Base-by-base conservation (phyloP, 2,888 invertebrate genomes). In the Dasypolia templi region DNA sequence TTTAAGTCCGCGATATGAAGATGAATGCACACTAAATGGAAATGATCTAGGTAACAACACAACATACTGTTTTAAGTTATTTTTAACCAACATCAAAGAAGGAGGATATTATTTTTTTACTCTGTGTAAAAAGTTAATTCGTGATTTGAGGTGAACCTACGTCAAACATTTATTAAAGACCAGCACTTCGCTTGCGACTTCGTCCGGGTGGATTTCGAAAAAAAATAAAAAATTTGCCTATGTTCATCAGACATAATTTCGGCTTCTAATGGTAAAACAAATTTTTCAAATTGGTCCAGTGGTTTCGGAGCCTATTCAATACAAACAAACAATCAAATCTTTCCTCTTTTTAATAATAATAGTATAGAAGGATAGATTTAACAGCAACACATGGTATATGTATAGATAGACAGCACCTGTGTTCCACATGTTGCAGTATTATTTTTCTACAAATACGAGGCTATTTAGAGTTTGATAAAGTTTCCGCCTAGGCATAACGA, bases 401-500 rank as follows among this genome's bases (percentile, higher is more conserved):
- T 12, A 42, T 29, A 44, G 19, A 71, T 14, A 55, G 4, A 26
- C n/a, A n/a, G 19, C 51, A 32, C 46, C 17, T 51, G 66, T 42
- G 12, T 22, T 59, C 39, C 39, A 53, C 51, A 67, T 59, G 67
- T 77, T 17, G 6, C 35, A 29, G 29, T 53, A 68, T 59, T 17
- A 59, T 32, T 61, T 59, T 64, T 22, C 35, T 58, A 32, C 53
- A 58, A 67, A 64, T 75, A 58, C 39, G 53, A 72, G 53, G 62
- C 71, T 77, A 82, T 72, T 77, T 67, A 69, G 66, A 71, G 71
- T 77, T 79, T 42, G 63, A 82, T 86, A 82, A 85, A 84, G 87
- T 88, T 87, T 82, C 83, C 77, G 84, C 80, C 83, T 82, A 83
- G 84, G 83, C 81, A 83, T 86, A 75, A 82, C 77, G 77, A 85